A percentile compares a stretch with the other conserved stretches of the same genome.
These are phyloP conservation scores for Perca fluviatilis DNA, from an alignment of 2,113 vertebrate genomes.

Conservation along the genomic window DNA sequence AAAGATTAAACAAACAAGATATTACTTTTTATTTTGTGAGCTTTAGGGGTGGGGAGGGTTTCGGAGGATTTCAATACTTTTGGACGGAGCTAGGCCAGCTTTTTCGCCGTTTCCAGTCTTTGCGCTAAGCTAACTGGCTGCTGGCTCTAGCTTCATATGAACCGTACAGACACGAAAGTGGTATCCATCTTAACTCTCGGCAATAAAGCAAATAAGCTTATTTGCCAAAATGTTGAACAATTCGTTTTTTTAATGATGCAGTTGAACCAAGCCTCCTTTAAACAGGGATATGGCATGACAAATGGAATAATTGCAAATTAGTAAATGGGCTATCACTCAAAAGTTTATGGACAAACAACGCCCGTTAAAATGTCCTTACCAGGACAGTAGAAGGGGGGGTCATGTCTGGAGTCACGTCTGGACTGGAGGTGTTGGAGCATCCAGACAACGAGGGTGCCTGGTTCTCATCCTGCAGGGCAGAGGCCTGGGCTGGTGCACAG, in stretches of 20 bases:
- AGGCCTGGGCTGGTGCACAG: slow-evolving; percentile 78
- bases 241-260: not conserved
- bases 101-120: not conserved
- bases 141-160: not conserved
- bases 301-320: not conserved
- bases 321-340: not conserved
- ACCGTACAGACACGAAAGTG: not conserved
- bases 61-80: not conserved
- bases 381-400: slow-evolving; percentile 79
- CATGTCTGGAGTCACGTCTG: slow-evolving; percentile 71
- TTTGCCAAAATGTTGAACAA: not conserved
- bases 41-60: not conserved
- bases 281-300: not conserved
- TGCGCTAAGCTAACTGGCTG: not conserved
- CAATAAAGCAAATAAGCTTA: not conserved
- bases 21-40: not conserved
- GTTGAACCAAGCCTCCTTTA: not conserved
- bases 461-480: slow-evolving; percentile 86
- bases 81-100: not conserved
- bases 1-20: not conserved
- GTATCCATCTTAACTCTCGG: not conserved
- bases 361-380: slow-evolving; percentile 77
- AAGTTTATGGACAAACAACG: not conserved
- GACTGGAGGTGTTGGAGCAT: slow-evolving; percentile 78
- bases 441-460: slow-evolving; percentile 82